Conservation (phyloP, 2,797 vertebrate genomes). For the Melanotaenia pygmaea region DNA sequence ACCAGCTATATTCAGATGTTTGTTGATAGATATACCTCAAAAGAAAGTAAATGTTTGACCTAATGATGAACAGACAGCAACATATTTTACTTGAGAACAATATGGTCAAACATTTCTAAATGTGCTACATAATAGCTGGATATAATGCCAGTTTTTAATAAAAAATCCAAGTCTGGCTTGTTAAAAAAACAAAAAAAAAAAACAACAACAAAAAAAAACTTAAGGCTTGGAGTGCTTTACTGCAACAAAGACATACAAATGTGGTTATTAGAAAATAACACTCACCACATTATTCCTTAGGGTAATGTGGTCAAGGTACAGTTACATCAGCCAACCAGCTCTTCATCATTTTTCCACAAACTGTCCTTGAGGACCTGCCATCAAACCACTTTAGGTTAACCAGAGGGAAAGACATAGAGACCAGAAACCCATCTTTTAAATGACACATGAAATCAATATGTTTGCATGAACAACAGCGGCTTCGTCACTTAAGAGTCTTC, state of each 20-base stretch:
- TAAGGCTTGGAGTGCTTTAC: not conserved
- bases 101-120: not conserved
- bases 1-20: too few relatives aligned
- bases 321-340: constrained; percentile 26
- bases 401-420: constrained; percentile 51
- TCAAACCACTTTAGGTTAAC: constrained; percentile 43
- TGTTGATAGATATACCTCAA: too few relatives aligned
- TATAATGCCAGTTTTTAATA: too few relatives aligned
- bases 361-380: constrained; percentile 28
- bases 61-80: too few relatives aligned
- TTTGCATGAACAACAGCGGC: constrained; percentile 18
- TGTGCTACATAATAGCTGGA: not conserved
- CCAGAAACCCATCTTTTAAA: constrained; percentile 52
- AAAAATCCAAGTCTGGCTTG: too few relatives aligned
- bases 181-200: too few relatives aligned
- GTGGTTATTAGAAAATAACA: constrained; percentile 3
- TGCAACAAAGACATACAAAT: not conserved
- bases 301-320: constrained; percentile 5
- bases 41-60: too few relatives aligned
- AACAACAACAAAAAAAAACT: too few relatives aligned
- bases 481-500: not conserved
- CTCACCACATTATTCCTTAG: constrained; percentile 9
- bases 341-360: constrained; percentile 9
- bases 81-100: too few relatives aligned
- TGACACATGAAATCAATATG: constrained; percentile 56